Conservation (phyloP, 1,140 invertebrate species). For the Oryctes rhinoceros region DNA sequence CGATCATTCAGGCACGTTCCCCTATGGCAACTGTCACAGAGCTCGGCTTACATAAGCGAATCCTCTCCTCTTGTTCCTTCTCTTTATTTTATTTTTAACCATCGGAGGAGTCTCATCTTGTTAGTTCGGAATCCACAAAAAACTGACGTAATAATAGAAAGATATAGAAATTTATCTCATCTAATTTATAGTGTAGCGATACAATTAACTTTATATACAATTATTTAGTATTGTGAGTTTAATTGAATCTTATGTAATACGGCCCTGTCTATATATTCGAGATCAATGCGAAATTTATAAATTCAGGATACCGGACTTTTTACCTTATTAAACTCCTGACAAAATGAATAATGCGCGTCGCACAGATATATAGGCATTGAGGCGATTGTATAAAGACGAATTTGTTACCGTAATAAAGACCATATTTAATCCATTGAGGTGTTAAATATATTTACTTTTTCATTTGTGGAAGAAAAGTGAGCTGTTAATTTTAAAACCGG, state of each 20-base stretch:
- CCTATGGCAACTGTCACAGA: too few relatives aligned
- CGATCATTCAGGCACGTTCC: too few relatives aligned
- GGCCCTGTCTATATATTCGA: neutral
- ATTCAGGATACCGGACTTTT: constrained; percentile 27
- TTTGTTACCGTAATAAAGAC: constrained; percentile 42
- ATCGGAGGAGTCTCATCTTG: too few relatives aligned
- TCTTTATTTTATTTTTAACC: too few relatives aligned
- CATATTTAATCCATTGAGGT: constrained; percentile 42
- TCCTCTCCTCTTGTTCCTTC: too few relatives aligned
- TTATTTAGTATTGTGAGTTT: neutral
- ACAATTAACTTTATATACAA: neutral
- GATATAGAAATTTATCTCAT: too few relatives aligned
- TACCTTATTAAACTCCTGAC: constrained; percentile 33
- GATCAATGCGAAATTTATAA: constrained; percentile 23
- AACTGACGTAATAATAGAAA: too few relatives aligned
- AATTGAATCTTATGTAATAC: neutral
- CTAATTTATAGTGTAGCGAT: too few relatives aligned
- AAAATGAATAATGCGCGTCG: constrained; percentile 5
- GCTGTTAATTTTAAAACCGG: constrained; percentile 48
- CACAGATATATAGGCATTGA: constrained; percentile 24
- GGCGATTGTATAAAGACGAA: constrained; percentile 39
- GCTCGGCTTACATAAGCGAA: too few relatives aligned
- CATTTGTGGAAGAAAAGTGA: constrained; percentile 29
- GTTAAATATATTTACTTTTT: constrained; percentile 42
- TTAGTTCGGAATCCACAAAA: too few relatives aligned